Evolutionary conservation across 2,797 vertebrate species (phyloP), one percentile per base, ranked within the genome.

Genomic region (Mionectes olivaceus): DNA sequence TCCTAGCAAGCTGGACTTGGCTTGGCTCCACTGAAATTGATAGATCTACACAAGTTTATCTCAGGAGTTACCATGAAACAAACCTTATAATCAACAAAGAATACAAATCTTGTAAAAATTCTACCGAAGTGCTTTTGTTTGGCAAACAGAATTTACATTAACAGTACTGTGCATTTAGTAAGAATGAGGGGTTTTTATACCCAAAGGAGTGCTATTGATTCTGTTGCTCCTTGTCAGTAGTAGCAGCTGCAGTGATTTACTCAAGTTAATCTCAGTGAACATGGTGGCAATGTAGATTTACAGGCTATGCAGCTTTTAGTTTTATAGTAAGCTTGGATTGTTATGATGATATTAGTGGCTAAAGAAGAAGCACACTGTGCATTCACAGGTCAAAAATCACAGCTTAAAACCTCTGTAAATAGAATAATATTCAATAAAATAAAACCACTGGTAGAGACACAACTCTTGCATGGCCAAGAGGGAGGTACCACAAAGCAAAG

Each of bases 171-270:
- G 33, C 50, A 64, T 89, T 82, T 59, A 57, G 7, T 39, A 55
- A 46, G 24, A 79, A 50, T 11, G 33, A 27, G 13, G 0, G 0
- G 9, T 9, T 25, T 47, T 46, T 37, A 5, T 8, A 9, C 10
- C 27, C 13, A 15, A 9, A 68, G 12, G 10, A 32, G 3, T 33
- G 24, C 33, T 87, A 5, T 23, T 61, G 60, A 23, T 73, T 65
- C 65, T 77, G 8, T n/a, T 89, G 27, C 23, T 69, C 28, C 27
- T 64, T 65, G 30, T 75, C 44, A 30, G 43, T 71, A 17, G 39
- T 28, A 37, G n/a, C 30, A 70, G 35, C 57, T 87, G n/a, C 56
- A 91, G 28, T 43, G 32, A 25, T 43, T 79, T 79, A 39, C 57
- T 89, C 37, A 77, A 13, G 2, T 59, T 57, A n/a, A 49, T 77